Base-by-base conservation (phyloP, 2,888 invertebrate genomes). In the Anagyrus pseudococci region DNA sequence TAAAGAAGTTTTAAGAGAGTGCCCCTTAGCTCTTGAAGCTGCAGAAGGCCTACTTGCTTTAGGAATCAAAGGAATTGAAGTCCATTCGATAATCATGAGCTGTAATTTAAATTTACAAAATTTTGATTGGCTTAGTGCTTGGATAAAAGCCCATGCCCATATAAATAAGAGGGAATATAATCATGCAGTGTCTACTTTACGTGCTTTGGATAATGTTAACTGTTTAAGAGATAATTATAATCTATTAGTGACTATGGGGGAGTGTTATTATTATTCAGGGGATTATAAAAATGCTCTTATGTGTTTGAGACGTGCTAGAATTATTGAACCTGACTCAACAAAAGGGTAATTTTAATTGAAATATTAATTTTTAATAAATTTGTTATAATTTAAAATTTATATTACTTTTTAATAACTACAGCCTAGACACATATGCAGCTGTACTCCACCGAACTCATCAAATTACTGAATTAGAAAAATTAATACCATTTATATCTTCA, bases 1-100 rank as follows among this genome's bases (percentile, higher is more conserved):
- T 76, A 92, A 91, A 77, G 93, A 93, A 82, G 91, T 93, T 10
- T 76, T 94, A 50, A 85, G 88, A 68, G 89, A 89, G 71, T 89
- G 88, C 74, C 92, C 93, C 0, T 81, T 92, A 75, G 89, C 92
- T 0, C 72, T 93, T 61, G 90, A 90, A 72, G 90, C 92, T 6
- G 88, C 90, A 2, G 88, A 89, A 76, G 88, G 88, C 60, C 82
- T 93, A 22, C 79, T 93, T 53, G 85, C 87, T 65, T 79, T 93
- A 48, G 91, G 91, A 1, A 85, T 88, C 17, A 87, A 89, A 78
- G 90, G 90, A 17, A 84, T 86, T 43, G 92, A 93, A 81, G 89
- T 93, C 0, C 87, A 89, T 73, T 85, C 89, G 1, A 80, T 92
- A 53, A 87, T 91, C 69, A 83, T 90, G 53, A 87, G 87, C 72